These are phyloP conservation scores for Malaclemys terrapin DNA, from an alignment of 2,113 vertebrate genomes.

Conservation along the genomic window DNA sequence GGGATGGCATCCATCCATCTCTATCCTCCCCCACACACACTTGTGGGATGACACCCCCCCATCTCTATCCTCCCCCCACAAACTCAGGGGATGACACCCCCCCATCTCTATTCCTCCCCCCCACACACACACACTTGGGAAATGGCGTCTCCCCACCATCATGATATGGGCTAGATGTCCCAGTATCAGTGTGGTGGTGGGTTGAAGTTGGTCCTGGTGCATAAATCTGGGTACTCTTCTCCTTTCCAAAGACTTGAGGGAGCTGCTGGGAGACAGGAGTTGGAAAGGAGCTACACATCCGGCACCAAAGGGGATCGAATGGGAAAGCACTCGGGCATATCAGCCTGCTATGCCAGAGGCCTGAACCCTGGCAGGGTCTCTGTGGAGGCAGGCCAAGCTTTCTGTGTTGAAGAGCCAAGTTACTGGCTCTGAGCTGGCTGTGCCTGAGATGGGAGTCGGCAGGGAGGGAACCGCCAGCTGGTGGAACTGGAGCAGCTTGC, in stretches of 20 bases:
- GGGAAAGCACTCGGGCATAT: background rate
- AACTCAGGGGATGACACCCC: no score
- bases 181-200: background rate
- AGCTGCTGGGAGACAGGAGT: background rate
- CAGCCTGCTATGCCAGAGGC: background rate
- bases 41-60: no score
- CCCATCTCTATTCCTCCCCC: no score
- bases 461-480: background rate
- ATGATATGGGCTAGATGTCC: background rate
- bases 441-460: background rate
- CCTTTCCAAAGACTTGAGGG: background rate
- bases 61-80: background rate
- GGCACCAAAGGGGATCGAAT: background rate
- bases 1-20: no score
- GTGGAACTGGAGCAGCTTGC: background rate
- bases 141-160: no score
- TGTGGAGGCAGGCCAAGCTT: background rate
- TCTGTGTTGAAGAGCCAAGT: background rate
- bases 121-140: no score
- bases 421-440: background rate
- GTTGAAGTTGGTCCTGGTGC: background rate
- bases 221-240: background rate
- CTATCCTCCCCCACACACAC: no score
- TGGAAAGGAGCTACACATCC: background rate
- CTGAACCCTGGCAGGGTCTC: background rate